Base-by-base conservation (phyloP, 2,113 vertebrate species). In the Aphyosemion australe region DNA sequence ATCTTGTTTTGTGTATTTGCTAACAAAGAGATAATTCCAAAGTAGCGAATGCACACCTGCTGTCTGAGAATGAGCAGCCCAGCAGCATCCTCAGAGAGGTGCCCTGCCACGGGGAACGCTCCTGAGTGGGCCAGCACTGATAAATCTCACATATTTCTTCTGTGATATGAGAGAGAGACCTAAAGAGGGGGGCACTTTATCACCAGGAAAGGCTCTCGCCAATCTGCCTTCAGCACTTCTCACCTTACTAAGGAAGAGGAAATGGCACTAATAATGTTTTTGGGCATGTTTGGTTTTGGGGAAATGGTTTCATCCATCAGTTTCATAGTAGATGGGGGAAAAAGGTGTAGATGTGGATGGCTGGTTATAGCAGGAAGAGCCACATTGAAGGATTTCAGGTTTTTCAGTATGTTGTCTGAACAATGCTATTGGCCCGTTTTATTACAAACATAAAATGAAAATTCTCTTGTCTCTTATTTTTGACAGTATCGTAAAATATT, bases 241-340 rank as follows among this genome's bases (percentile, higher is more conserved):
- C 72, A 74, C 91, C 89, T 88, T 92, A 91, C 92, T 93, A 92
- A 84, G 65, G 76, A 83, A 84, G 85, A 88, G 86, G 87, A 89
- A 89, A 89, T 89, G 88, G 87, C 72, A 84, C 89, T 92, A 89
- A 92, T 90, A 91, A 92, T 92, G 92, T 93, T 93, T 89, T 87
- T 76, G 80, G 88, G 91, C 88, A 87, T 93, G 92, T 93, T 94
- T 92, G 91, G 86, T 92, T 89, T 92, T 87, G 91, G 82, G 84
- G 83, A 92, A 92, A 93, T 91, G 82, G 88, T 90, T 91, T 88
- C 91, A 93, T 92, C 88, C 82, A 94, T 94, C 92, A 92, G 91
- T 67, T 84, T 86, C 84, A 92, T 85, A 85, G 81, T 77, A 74
- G 78, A 72, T 67, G 67, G 60, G 58, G 74, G 73, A 54, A 41